Percentiles rank a stretch among this genome's conserved stretches.
These are phyloP conservation scores for Myotis lucifugus DNA, from an alignment of 2,113 vertebrate genomes.

Conservation along the genomic window DNA sequence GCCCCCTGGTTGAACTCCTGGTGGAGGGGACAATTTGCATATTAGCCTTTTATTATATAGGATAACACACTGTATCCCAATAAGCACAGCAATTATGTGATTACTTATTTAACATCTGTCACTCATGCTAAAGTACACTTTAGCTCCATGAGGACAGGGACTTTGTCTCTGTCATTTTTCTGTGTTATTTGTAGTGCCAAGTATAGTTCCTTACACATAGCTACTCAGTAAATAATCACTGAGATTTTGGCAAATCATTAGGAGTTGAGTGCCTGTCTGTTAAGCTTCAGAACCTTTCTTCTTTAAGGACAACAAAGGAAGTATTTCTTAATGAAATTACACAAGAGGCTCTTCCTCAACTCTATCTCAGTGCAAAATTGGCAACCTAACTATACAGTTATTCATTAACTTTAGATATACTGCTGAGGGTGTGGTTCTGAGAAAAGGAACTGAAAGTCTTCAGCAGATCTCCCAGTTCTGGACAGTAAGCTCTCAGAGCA, in stretches of 20 bases:
- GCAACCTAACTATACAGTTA: conserved; percentile 43
- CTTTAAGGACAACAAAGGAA: conserved; percentile 37
- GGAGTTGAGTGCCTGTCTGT: not conserved
- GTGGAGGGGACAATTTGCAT: no score
- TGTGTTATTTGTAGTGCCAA: not conserved
- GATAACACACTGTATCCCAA: not conserved
- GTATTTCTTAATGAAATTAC: conserved; percentile 53
- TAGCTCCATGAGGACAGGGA: not conserved
- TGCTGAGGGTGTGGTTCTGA: conserved; percentile 9
- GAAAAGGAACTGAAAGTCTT: conserved; percentile 49
- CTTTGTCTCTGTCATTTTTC: not conserved
- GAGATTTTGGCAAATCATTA: not conserved
- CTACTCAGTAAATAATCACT: not conserved
- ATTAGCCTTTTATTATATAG: no score
- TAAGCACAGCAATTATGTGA: conserved; percentile 18
- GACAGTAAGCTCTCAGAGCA: not conserved
- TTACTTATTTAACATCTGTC: not conserved
- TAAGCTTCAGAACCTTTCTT: not conserved
- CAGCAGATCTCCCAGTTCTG: not conserved
- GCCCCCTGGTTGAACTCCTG: no score
- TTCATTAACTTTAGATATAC: conserved; percentile 41
- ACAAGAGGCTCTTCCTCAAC: conserved; percentile 51
- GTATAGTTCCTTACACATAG: not conserved
- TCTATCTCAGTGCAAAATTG: not conserved
- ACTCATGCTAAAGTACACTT: not conserved